Percentiles rank a stretch among this genome's conserved stretches.
Conservation (phyloP, 2,113 vertebrate genomes). For the Megaptera novaeangliae region DNA sequence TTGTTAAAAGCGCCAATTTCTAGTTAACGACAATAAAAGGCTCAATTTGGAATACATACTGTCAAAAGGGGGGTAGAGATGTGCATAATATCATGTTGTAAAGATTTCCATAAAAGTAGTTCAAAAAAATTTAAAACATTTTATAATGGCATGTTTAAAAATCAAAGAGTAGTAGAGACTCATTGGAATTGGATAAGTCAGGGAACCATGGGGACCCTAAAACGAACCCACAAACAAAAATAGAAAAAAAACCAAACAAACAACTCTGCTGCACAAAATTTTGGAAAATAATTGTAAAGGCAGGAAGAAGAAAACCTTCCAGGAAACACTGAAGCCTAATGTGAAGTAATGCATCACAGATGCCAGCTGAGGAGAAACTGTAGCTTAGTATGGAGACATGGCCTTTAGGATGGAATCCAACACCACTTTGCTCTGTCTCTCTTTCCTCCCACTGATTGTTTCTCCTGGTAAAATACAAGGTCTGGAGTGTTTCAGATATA, state of each 20-base stretch:
- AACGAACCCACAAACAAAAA: neutral
- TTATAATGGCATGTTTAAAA: neutral
- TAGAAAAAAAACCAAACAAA: neutral
- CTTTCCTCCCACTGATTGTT: neutral
- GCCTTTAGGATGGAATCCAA: neutral
- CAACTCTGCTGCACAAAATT: neutral
- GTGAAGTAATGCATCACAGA: conserved; percentile 1
- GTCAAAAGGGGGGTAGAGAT: neutral
- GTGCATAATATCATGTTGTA: neutral
- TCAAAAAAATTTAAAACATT: neutral
- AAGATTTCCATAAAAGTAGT: neutral
- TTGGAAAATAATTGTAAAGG: neutral
- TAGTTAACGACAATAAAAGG: neutral
- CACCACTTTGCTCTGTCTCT: neutral
- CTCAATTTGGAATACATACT: neutral
- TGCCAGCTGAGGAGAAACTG: neutral
- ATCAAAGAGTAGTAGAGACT: neutral
- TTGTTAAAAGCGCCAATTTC: neutral
- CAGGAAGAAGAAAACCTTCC: neutral
- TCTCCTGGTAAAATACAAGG: neutral
- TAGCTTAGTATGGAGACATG: neutral
- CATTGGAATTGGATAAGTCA: neutral
- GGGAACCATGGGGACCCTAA: neutral
- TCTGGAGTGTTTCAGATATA: neutral
- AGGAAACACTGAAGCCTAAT: neutral